These are phyloP conservation scores for Pseudopodoces humilis DNA, from an alignment of 2,113 vertebrate genomes.

Conservation along the genomic window DNA sequence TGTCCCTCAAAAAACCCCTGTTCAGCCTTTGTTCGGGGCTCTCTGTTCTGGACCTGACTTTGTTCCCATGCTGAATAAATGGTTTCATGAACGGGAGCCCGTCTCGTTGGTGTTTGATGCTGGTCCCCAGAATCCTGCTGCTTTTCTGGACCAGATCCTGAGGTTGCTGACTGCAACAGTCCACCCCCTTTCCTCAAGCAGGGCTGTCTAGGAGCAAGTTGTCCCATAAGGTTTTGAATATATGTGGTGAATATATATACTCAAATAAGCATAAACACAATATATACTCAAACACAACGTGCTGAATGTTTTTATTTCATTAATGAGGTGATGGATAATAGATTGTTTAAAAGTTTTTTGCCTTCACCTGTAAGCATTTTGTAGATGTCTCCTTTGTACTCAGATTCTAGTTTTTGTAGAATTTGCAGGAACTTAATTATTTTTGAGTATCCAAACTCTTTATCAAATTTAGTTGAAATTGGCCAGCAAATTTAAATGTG, in stretches of 20 bases:
- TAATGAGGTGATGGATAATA: background rate
- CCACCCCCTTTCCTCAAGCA: background rate
- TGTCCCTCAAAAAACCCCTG: too few species aligned
- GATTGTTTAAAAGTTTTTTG: background rate
- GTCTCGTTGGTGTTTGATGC: too few species aligned
- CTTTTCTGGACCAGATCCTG: too few species aligned
- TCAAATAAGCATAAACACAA: background rate
- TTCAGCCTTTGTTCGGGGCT: too few species aligned
- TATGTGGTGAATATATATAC: background rate
- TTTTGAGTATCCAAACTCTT: background rate
- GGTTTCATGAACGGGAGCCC: too few species aligned
- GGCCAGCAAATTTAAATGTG: slow-evolving; percentile 7
- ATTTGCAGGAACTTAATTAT: background rate
- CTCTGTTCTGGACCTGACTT: too few species aligned
- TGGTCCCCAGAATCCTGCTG: too few species aligned
- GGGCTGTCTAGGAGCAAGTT: background rate
- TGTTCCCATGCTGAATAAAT: too few species aligned
- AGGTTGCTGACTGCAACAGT: too few species aligned
- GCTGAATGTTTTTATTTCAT: background rate
- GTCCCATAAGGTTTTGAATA: background rate
- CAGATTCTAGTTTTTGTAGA: background rate
- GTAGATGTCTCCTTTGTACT: background rate
- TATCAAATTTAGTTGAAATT: slow-evolving; percentile 12
- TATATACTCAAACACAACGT: background rate
- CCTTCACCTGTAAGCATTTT: background rate